A percentile compares a stretch with the other conserved stretches of the same genome.
phyloP scores from a whole-genome alignment of 2,888 invertebrate genomes.

The Beris morrisii region DNA sequence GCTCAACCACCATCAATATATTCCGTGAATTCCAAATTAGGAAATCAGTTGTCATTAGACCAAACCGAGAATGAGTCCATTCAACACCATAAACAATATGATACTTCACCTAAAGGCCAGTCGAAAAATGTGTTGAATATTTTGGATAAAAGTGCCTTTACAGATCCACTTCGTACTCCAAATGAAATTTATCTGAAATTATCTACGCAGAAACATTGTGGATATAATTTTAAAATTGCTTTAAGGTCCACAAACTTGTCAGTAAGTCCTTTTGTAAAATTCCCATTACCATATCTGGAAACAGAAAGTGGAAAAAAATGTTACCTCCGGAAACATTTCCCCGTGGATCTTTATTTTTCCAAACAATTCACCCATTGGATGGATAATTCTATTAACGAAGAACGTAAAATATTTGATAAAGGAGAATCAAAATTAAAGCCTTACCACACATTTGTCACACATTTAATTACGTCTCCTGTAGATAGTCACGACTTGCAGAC shows the following conservation, averaged over 20 bases:
- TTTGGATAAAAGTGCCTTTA: too few relatives aligned
- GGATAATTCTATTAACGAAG: conserved; percentile 32
- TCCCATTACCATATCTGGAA: conserved; percentile 84
- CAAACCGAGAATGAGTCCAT: too few relatives aligned
- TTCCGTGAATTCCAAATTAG: background rate
- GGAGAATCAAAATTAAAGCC: conserved; percentile 56
- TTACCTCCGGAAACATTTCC: conserved; percentile 70
- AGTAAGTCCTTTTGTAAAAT: conserved; percentile 83
- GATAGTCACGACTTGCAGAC: conserved; percentile 70
- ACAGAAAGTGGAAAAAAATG: conserved; percentile 81
- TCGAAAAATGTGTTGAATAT: too few relatives aligned
- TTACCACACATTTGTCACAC: conserved; percentile 72
- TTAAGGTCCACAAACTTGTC: conserved; percentile 75
- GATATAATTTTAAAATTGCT: conserved; percentile 73
- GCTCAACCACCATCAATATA: conserved; percentile 67
- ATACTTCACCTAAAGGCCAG: too few relatives aligned
- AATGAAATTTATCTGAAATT: too few relatives aligned
- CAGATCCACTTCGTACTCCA: too few relatives aligned
- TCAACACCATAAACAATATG: too few relatives aligned
- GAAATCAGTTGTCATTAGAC: too few relatives aligned
- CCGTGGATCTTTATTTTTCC: conserved; percentile 73
- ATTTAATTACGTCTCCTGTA: conserved; percentile 67
- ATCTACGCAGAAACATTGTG: conserved; percentile 34
- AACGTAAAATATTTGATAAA: background rate
- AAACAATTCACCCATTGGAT: conserved; percentile 59